A percentile compares a stretch with the other conserved stretches of the same genome.
Evolutionary conservation across 1,140 invertebrate species (phyloP).

Genomic region (Drosophila gunungcola): DNA sequence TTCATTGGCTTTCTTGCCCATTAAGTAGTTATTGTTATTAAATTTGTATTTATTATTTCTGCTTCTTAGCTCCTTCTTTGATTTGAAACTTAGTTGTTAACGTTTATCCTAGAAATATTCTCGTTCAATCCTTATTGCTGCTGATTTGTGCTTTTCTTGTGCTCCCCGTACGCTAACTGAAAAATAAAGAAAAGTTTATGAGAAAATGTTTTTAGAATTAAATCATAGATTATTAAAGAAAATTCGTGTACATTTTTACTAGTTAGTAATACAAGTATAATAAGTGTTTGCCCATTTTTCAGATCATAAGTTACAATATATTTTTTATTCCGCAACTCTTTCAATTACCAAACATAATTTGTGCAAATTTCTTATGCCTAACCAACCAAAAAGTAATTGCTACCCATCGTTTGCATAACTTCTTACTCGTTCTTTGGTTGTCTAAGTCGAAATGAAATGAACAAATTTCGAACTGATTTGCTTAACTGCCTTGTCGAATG

Average conservation of each 20-base stretch:
- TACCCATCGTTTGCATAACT: not conserved
- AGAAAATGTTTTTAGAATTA: not conserved
- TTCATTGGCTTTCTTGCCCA: not conserved
- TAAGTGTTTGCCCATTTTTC: not conserved
- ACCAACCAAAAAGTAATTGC: not conserved
- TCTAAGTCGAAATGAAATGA: too few relatives aligned
- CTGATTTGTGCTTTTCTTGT: constrained; percentile 21
- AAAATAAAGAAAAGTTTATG: not conserved
- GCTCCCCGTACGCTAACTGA: constrained; percentile 42
- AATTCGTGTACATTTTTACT: too few relatives aligned
- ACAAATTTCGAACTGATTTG: constrained; percentile 17
- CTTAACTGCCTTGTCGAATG: constrained; percentile 6
- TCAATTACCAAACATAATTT: not conserved
- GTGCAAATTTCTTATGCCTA: not conserved
- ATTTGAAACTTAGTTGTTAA: not conserved
- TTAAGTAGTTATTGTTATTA: not conserved
- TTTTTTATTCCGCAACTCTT: too few relatives aligned
- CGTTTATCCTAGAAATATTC: too few relatives aligned
- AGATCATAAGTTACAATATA: not conserved
- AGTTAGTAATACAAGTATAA: too few relatives aligned
- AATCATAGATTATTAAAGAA: too few relatives aligned
- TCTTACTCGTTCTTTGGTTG: constrained; percentile 13
- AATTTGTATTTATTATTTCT: not conserved
- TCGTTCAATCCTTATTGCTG: not conserved
- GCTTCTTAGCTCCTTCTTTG: not conserved